phyloP scores from a whole-genome alignment of 2,113 vertebrate genomes.

The Panthera leo region DNA sequence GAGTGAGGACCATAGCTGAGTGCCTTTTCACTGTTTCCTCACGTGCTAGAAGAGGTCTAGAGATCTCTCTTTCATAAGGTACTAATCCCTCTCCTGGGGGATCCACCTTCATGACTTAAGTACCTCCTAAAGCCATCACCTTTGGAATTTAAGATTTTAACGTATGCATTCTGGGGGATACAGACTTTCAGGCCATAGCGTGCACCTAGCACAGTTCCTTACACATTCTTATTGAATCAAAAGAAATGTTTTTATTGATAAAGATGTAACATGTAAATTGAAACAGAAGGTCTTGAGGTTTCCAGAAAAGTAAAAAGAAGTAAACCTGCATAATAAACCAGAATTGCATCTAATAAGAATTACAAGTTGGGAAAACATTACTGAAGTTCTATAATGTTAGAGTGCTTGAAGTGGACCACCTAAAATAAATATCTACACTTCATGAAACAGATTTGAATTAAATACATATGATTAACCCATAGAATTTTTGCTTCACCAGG shows the following conservation, averaged over 20 bases:
- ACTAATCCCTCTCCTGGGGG: not conserved
- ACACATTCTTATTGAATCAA: not conserved
- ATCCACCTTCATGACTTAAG: not conserved
- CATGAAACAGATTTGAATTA: not conserved
- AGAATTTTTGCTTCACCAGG: not conserved
- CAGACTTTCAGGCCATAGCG: not conserved
- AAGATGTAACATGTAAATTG: not conserved
- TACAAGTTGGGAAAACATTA: not conserved
- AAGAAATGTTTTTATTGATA: not conserved
- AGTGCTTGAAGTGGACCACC: not conserved
- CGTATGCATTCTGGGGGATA: not conserved
- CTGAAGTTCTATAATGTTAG: not conserved
- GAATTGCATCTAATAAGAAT: not conserved
- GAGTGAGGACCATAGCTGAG: not conserved
- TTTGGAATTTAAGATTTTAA: not conserved
- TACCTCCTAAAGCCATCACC: not conserved
- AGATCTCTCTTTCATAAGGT: not conserved
- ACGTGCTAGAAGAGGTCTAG: not conserved
- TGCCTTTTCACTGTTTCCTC: not conserved
- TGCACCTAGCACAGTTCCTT: not conserved
- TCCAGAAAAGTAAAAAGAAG: not conserved
- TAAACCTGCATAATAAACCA: not conserved
- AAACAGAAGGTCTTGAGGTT: not conserved
- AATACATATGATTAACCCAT: not conserved
- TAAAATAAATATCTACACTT: slow-evolving; percentile 11